Percentiles rank a stretch among this genome's conserved stretches.
phyloP scores from a whole-genome alignment of 2,888 invertebrate species.

The Pharmacophagus antenor region DNA sequence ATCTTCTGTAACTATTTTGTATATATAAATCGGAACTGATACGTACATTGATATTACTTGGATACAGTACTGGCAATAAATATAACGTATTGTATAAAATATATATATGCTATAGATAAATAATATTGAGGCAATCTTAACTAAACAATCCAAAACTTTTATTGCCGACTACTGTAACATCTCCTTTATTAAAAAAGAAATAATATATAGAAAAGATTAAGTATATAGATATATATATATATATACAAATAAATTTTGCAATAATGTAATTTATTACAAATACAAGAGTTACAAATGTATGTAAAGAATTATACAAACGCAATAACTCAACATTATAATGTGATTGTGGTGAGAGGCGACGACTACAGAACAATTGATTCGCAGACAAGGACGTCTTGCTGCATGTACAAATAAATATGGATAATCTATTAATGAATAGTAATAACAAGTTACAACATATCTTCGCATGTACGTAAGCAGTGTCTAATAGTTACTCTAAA shows the following conservation, averaged over 20 bases:
- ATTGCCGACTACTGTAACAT: not conserved
- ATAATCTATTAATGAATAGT: constrained; percentile 7
- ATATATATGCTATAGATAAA: not conserved
- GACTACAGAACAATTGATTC: constrained; percentile 7
- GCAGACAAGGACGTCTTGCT: constrained; percentile 16
- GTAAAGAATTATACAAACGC: constrained; percentile 2
- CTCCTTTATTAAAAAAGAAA: not conserved
- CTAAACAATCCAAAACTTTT: not conserved
- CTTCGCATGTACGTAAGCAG: not conserved
- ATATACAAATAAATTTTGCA: not conserved
- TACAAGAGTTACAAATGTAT: too few species aligned
- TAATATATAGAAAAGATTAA: too few species aligned
- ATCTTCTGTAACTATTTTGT: not conserved
- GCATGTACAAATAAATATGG: constrained; percentile 12
- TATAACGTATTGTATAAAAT: not conserved
- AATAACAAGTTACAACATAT: constrained; percentile 1
- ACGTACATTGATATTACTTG: not conserved
- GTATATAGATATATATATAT: not conserved
- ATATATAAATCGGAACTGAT: not conserved
- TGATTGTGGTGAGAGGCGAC: constrained; percentile 5
- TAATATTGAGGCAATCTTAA: not conserved
- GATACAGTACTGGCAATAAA: not conserved
- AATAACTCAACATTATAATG: not conserved
- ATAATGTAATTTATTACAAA: not conserved
- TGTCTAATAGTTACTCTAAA: too few species aligned